Base-by-base conservation (phyloP, 2,797 vertebrate species). In the Lateolabrax maculatus region DNA sequence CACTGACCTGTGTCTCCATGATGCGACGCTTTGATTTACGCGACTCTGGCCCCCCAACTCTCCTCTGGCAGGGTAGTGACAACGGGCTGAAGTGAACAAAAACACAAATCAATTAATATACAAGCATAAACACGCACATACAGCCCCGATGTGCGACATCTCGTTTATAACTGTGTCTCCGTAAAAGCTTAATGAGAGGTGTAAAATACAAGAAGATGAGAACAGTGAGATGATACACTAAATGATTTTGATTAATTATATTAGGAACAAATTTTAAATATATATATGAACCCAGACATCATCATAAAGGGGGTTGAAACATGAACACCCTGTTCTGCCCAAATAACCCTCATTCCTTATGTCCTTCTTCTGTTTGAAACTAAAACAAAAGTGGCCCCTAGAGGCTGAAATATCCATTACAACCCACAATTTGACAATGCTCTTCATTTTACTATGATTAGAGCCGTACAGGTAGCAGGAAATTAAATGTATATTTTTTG, bases 21-120 rank as follows among this genome's bases (percentile, higher is more conserved):
- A 95, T 93, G 89, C 95, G 95, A 10, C 95, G 94, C 88, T 96
- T 96, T 83, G 95, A 94, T 94, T 96, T 96, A 66, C 95, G 95
- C 0, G 93, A 85, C 85, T 96, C 95, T 0, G 90, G 66, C 55
- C 90, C 95, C 60, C 81, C 92, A 9, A 75, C 83, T 93, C 92
- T 94, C 89, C 94, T 94, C 87, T 95, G 95, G 85, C 95, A 96
- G 70, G 95, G 89, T 68, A 95, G 90, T 81, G 95, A 96, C 91
- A 94, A 79, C 12, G 95, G 95, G 91, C 95, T 96, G 88, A 60
- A 69, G 78, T 27, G 75, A 57, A 87, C 68, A 90, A 85, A 65
- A 68, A 80, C 83, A 90, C 75, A 84, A 70, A 85, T 39, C 61
- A 74, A 90, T 89, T 73, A 84, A 67, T 44, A 49, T 5, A 79